Evolutionary conservation across 2,888 invertebrate genomes (phyloP), one percentile per base, ranked within the genome.

Genomic region (Timandra comae): DNA sequence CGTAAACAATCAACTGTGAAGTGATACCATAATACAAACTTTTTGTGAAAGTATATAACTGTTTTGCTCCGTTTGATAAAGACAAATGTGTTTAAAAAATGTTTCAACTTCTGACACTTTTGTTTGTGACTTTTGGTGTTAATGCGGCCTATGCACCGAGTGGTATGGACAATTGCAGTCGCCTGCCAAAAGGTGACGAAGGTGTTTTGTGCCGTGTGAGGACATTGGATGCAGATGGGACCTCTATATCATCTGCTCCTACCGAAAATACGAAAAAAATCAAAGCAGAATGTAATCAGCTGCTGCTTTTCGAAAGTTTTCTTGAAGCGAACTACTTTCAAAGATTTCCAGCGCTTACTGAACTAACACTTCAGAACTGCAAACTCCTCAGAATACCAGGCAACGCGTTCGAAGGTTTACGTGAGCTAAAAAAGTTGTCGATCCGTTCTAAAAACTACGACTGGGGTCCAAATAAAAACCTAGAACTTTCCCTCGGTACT

Each of bases 381-480:
- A 96, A 96, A 78, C 82, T 96, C 47, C 86, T 93, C 41, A 89
- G 91, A 42, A 81, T 96, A 63, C 92, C 93, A 16, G 88, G 91
- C 20, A 91, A 91, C 54, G 89, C 93, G 13, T 95, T 97, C 70
- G 91, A 92, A 58, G 94, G 95, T 10, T 87, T 97, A 42, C 88
- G 90, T 48, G 93, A 93, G 56, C 87, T 97, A 43, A 93, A 93
- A 76, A 91, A 91, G 59, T 88, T 97, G 39, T 88, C 91, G 29
- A 86, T 97, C 38, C 90, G 92, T 63, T 93, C 95, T 23, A 89
- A 90, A 72, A 96, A 96, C 77, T 87, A 89, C 33, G 91, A 93
- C 39, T 96, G 96, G 95, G 88, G 89, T 41, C 87, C 90, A 30
- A 89, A 88, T 42, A 91, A 92, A 70, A 90, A 89, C 55, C 88